Conservation (phyloP, 1,140 invertebrate genomes). For the Ladona fulva region DNA sequence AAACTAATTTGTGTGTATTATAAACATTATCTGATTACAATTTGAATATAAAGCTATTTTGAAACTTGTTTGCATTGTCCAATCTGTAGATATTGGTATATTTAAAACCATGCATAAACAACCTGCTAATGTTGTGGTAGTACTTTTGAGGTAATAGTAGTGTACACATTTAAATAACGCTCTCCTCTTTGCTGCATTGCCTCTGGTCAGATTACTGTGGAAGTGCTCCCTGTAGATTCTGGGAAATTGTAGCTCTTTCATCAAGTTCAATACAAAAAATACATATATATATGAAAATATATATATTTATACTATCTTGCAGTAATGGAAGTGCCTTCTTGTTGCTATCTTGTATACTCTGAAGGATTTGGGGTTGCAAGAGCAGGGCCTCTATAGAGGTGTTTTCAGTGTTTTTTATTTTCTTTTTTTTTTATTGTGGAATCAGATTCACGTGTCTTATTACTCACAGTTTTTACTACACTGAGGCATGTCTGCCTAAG, state of each 20-base stretch:
- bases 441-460: slow-evolving; percentile 2
- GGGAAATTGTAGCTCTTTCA: slow-evolving; percentile 12
- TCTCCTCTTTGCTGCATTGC: slow-evolving; percentile 14
- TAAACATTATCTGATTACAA: slow-evolving; percentile 7
- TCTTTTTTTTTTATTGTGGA: slow-evolving; percentile 15
- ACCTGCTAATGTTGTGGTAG: slow-evolving; percentile 8
- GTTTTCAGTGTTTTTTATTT: neutral
- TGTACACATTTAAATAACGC: slow-evolving; percentile 13
- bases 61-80: slow-evolving; percentile 9
- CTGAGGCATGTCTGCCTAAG: slow-evolving; percentile 2
- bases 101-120: slow-evolving; percentile 11
- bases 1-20: slow-evolving; percentile 7
- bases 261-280: neutral
- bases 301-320: slow-evolving; percentile 10
- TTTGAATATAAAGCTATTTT: slow-evolving; percentile 5
- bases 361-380: slow-evolving; percentile 3
- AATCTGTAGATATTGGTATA: slow-evolving; percentile 14
- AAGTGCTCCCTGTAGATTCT: slow-evolving; percentile 15
- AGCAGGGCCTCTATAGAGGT: slow-evolving; percentile 6
- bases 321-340: slow-evolving; percentile 9
- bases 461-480: neutral
- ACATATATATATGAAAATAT: neutral
- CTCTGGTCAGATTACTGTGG: slow-evolving; percentile 14
- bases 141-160: slow-evolving; percentile 13
- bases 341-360: slow-evolving; percentile 9